Base-by-base conservation (phyloP, 1,140 invertebrate species). In the Philopotamus ludificatus region DNA sequence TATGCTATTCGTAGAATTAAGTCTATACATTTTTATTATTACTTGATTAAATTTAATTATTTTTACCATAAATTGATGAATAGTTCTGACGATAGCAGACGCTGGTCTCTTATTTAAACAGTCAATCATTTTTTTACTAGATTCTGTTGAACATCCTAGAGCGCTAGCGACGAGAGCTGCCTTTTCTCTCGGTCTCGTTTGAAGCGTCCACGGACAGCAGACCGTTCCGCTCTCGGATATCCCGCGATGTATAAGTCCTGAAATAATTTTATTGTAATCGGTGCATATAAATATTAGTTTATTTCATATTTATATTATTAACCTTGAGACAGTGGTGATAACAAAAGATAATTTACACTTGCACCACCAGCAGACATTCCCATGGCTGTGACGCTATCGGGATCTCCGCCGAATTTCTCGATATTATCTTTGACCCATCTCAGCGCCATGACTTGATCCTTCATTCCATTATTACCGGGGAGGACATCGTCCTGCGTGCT, bases 211-310 rank as follows among this genome's bases (percentile, higher is more conserved):
- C 1, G 84, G 84, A 69, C 83, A 78, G 1, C 92, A 75, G 2
- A 86, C 84, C 10, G 87, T 87, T 0, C 92, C 93, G 72, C 91
- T 93, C 76, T 89, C 85, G 0, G 92, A 86, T 45, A 94, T 87
- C 1, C 88, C 91, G 50, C 85, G 82, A 72, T 86, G 74, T 71
- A 90, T 88, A 47, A 89, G 74, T 66, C 82, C 85, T 85, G n/a
- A n/a, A n/a, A n/a, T n/a, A n/a, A n/a, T n/a, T n/a, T n/a, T n/a
- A n/a, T n/a, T n/a, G n/a, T n/a, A n/a, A n/a, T n/a, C n/a, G n/a
- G n/a, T n/a, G n/a, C n/a, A n/a, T n/a, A n/a, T n/a, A n/a, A n/a
- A n/a, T n/a, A n/a, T n/a, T n/a, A n/a, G n/a, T n/a, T n/a, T n/a
- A n/a, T n/a, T n/a, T n/a, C n/a, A n/a, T n/a, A n/a, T n/a, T n/a